These are phyloP conservation scores for Schizothorax lantsangensis DNA, from an alignment of 2,797 vertebrate genomes.

Conservation along the genomic window DNA sequence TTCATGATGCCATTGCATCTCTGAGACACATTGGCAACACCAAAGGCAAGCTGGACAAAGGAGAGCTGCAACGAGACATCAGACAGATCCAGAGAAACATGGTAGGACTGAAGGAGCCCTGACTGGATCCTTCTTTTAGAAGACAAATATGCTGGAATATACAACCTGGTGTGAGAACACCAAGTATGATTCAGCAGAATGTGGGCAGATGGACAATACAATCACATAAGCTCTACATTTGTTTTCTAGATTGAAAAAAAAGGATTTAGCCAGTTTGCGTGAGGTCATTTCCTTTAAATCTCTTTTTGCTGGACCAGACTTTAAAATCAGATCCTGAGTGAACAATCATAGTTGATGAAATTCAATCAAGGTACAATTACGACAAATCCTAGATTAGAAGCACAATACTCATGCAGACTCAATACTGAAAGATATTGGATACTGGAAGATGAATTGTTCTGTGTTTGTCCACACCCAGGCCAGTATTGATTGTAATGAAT, in stretches of 20 bases:
- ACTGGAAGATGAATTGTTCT: neutral
- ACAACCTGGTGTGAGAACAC: neutral
- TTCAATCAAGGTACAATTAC: slow-evolving; percentile 13
- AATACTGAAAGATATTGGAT: neutral
- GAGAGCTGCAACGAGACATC: slow-evolving; percentile 79
- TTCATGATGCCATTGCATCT: slow-evolving; percentile 81
- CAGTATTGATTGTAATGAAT: neutral
- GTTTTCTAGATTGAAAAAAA: slow-evolving; percentile 19
- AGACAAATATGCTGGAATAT: neutral
- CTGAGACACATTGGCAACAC: slow-evolving; percentile 82
- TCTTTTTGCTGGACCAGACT: neutral
- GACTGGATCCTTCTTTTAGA: slow-evolving; percentile 39
- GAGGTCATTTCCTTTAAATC: slow-evolving; percentile 4
- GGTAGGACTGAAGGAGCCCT: slow-evolving; percentile 67
- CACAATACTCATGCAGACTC: neutral
- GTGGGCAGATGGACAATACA: slow-evolving; percentile 20
- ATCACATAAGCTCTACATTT: slow-evolving; percentile 1
- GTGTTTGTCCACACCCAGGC: neutral
- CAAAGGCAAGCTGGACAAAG: slow-evolving; percentile 82
- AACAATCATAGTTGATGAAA: neutral
- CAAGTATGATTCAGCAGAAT: slow-evolving; percentile 12
- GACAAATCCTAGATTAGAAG: slow-evolving; percentile 1
- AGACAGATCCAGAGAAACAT: slow-evolving; percentile 69
- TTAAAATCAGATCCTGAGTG: slow-evolving; percentile 16
- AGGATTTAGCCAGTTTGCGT: neutral